Base-by-base conservation (phyloP, 2,888 invertebrate genomes). In the Erebia palarica region DNA sequence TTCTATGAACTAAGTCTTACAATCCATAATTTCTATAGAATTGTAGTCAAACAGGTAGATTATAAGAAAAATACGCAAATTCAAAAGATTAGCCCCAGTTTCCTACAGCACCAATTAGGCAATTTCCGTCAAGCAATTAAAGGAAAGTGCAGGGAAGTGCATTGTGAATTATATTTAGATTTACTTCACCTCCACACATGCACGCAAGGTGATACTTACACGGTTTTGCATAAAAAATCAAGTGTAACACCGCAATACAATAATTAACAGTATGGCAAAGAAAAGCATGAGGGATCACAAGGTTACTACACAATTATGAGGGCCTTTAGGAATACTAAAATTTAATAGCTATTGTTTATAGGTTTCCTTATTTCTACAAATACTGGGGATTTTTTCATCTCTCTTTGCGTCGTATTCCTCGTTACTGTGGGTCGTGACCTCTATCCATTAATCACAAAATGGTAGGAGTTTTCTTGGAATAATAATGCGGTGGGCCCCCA, bases 191-290 rank as follows among this genome's bases (percentile, higher is more conserved):
- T 71, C 60, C 44, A 71, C 51, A 63, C 60, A 57, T 53, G 55
- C 74, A 74, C 73, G 74, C 74, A 49, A 74, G 68, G 70, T 73
- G 70, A 73, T 74, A 74, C 66, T 74, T 74, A 73, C 66, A 66
- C 68, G 64, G 63, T 71, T 74, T 73, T 71, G 70, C 73, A 74
- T 73, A 69, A 72, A 72, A 61, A 68, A 70, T 72, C 68, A 71
- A 71, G 64, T 66, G 64, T 57, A 69, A 66, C 65, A 67, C 64
- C 74, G 70, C 72, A 59, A 70, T 70, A 57, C 69, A 57, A 65
- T 71, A 71, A 74, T 74, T 74, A 71, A 27, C 60, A 57, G 57
- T 51, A 60, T 69, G 67, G 68, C 70, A 73, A 49, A 69, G 60
- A 71, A 74, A 74, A 72, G 63, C 68, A 74, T 74, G 73, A 65